phyloP scores from a whole-genome alignment of 2,888 invertebrate species.

The Herminia tarsipennalis region DNA sequence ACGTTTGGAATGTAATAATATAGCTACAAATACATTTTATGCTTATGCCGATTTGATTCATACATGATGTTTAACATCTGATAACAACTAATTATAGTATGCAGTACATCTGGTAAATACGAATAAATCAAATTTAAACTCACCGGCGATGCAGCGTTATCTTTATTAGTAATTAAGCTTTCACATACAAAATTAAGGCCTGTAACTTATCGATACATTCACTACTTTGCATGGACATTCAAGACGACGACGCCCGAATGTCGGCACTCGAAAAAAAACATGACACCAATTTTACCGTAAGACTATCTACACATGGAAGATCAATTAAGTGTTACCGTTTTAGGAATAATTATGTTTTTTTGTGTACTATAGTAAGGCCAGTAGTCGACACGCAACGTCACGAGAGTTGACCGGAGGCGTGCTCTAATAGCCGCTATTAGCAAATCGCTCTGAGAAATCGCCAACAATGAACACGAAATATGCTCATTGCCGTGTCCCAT shows the following conservation, averaged over 20 bases:
- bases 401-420: slow-evolving; percentile 64
- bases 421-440: slow-evolving; percentile 77
- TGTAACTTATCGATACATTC: slow-evolving; percentile 56
- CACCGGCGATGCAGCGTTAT: slow-evolving; percentile 38
- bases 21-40: slow-evolving; percentile 22
- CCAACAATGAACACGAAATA: slow-evolving; percentile 81
- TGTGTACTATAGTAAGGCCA: slow-evolving; percentile 63
- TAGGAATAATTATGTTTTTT: slow-evolving; percentile 78
- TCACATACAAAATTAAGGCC: slow-evolving; percentile 48
- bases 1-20: slow-evolving; percentile 44
- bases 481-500: slow-evolving; percentile 74
- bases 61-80: slow-evolving; percentile 29
- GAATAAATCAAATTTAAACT: slow-evolving; percentile 34
- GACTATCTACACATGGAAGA: slow-evolving; percentile 61
- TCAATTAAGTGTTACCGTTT: slow-evolving; percentile 80
- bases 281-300: slow-evolving; percentile 72
- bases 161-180: slow-evolving; percentile 46
- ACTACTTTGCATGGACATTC: slow-evolving; percentile 45
- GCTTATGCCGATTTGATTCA: slow-evolving; percentile 31
- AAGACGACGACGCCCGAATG: slow-evolving; percentile 49
- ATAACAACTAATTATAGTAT: slow-evolving; percentile 39
- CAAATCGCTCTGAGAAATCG: slow-evolving; percentile 79
- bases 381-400: slow-evolving; percentile 71
- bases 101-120: slow-evolving; percentile 32
- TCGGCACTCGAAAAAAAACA: slow-evolving; percentile 56